Base-by-base conservation (phyloP, 2,113 vertebrate genomes). In the Anser cygnoides region DNA sequence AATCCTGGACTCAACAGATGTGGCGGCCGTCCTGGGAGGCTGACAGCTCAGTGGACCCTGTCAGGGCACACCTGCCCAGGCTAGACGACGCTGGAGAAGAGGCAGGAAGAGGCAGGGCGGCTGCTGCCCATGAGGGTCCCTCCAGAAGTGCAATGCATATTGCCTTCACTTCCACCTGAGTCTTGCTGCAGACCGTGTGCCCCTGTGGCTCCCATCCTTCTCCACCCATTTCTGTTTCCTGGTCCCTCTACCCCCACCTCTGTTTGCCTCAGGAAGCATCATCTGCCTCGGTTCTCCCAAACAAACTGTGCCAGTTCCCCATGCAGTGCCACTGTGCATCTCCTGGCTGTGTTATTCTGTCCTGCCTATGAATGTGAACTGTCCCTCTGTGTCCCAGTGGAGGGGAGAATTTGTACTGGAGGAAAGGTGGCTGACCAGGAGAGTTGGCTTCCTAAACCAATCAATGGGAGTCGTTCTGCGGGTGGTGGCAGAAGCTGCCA, bases 271-370 rank as follows among this genome's bases (percentile, higher is more conserved):
- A 37, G 37, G 20, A 65, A 75, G 33, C 10, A 54, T 25, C 35
- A n/a, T 15, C 29, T 22, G 18, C 68, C 50, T 21, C 4, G 54
- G 6, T 17, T 9, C 3, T 54, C 44, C 35, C 3, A 8, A n/a
- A 4, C 9, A 2, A 72, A 19, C 3, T 33, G 33, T 46, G 78
- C 10, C 49, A 39, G 19, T 41, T 78, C 13, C 35, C 28, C 55
- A 29, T 19, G 22, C 9, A 16, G 22, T 35, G 11, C 7, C 10
- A 18, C 6, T 61, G 55, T 39, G 20, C 52, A 49, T 12, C 8
- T 72, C 17, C 72, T 46, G 46, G 52, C 16, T 44, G 19, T 50
- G 72, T 0, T 0, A 2, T 13, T 20, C 21, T 61, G 8, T 37
- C 49, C 10, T 26, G 2, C 35, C 20, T 26, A 1, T 44, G 17